Evolutionary conservation across 1,140 invertebrate species (phyloP), one percentile per base, ranked within the genome.

Genomic region (Camponotus floridanus): DNA sequence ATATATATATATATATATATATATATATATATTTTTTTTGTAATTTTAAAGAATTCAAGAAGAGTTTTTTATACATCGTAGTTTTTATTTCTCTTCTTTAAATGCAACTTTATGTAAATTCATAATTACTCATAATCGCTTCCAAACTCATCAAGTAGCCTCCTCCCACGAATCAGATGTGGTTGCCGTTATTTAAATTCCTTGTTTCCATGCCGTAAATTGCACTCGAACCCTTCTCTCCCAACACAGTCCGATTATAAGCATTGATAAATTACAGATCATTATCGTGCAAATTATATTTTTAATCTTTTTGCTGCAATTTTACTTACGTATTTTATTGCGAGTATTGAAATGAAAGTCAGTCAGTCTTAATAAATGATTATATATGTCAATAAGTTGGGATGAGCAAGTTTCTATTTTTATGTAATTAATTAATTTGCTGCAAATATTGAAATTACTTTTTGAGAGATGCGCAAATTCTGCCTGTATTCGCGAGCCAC

Each of bases 91-190:
- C 13, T 39, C 2, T 18, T 33, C 21, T 33, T 39, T 33, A 9
- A 15, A 26, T 26, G 45, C 42, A 51, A 9, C 18, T 15, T 15
- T 21, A 79, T 55, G n/a, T 67, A 61, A 61, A 73, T 31, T 33
- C 5, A 9, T 76, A 71, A 71, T 81, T 57, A 80, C 74, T 73
- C 42, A 26, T 36, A 45, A 59, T 83, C 31, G n/a, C 15, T 74
- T 51, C 18, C 18, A 61, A 73, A 45, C 26, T 18, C 55, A 26
- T 81, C 39, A 61, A 33, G 18, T 55, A n/a, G 13, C 7, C 21
- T 11, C 13, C 67, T 73, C 36, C 11, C 67, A 61, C 79, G 79
- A 73, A 48, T 74, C 55, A 21, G n/a, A 8, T 51, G 15, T 1
- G 9, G 39, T 59, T 70, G 8, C 13, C 2, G 26, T 61, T 62